These are phyloP conservation scores for Campoplex capitator DNA, from an alignment of 2,888 invertebrate species.

Conservation along the genomic window DNA sequence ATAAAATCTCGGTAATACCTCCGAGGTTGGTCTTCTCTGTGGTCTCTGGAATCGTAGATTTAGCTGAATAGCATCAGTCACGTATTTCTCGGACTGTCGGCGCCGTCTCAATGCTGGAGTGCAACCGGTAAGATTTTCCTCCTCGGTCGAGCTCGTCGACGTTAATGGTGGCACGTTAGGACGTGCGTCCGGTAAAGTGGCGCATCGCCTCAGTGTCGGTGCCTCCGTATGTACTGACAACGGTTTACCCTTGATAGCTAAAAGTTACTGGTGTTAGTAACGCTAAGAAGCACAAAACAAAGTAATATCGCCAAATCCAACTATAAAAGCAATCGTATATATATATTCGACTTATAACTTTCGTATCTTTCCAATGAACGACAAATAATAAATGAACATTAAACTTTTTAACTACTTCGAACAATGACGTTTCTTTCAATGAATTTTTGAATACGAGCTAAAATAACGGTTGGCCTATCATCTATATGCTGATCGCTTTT, in stretches of 20 bases:
- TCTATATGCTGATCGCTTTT: background rate
- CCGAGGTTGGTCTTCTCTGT: conserved; percentile 80
- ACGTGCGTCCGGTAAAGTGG: conserved; percentile 84
- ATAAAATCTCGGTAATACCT: conserved; percentile 77
- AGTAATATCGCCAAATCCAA: conserved; percentile 63
- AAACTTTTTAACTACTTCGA: conserved; percentile 38
- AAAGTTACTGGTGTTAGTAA: conserved; percentile 80
- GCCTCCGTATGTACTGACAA: conserved; percentile 78
- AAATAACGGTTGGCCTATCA: background rate
- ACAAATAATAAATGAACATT: conserved; percentile 19
- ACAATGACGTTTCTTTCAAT: conserved; percentile 23
- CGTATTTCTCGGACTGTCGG: conserved; percentile 92
- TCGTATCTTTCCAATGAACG: conserved; percentile 6
- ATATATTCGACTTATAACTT: background rate
- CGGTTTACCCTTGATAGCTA: conserved; percentile 81
- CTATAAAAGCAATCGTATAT: conserved; percentile 58
- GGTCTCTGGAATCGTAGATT: conserved; percentile 92
- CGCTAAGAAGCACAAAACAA: conserved; percentile 71
- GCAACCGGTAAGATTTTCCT: conserved; percentile 83
- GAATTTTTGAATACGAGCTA: conserved; percentile 35
- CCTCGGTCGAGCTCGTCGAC: conserved; percentile 82
- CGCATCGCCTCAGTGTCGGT: conserved; percentile 82
- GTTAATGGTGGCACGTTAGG: conserved; percentile 78
- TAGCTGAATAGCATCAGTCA: conserved; percentile 93
- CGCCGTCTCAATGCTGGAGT: conserved; percentile 91